Evolutionary conservation across 2,113 vertebrate genomes (phyloP).

Genomic region (Poeciliopsis retropinna): DNA sequence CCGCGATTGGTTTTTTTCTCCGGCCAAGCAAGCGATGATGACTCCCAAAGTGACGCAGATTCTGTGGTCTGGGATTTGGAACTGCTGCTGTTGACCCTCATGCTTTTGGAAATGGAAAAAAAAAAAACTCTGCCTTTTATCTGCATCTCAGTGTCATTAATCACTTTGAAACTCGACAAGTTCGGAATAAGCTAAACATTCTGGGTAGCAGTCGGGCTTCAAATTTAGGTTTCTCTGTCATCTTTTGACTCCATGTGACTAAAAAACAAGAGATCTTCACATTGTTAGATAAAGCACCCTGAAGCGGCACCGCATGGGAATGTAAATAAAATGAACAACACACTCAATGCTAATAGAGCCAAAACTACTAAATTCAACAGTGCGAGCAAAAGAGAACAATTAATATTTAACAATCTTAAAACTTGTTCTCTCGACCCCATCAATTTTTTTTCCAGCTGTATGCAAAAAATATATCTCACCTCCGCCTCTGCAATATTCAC

Average conservation of each 20-base stretch:
- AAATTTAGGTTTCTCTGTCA: no score
- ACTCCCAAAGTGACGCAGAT: slow-evolving; percentile 42
- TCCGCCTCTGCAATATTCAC: not conserved
- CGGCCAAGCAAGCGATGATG: slow-evolving; percentile 7
- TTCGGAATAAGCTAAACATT: no score
- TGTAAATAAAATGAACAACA: not conserved
- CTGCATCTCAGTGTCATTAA: not conserved
- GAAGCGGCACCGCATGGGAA: not conserved
- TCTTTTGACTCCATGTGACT: no score
- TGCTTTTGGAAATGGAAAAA: slow-evolving; percentile 23
- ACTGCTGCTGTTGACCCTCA: not conserved
- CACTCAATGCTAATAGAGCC: not conserved
- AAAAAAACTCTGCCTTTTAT: not conserved
- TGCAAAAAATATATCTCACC: not conserved
- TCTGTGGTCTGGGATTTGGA: slow-evolving; percentile 5
- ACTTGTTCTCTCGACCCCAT: not conserved
- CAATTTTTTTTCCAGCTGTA: not conserved
- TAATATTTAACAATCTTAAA: not conserved
- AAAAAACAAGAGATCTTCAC: no score
- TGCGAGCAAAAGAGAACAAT: not conserved
- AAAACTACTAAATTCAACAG: not conserved
- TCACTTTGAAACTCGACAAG: no score
- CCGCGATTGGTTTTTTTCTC: slow-evolving; percentile 11
- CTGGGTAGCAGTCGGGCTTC: no score
- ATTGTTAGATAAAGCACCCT: not conserved